phyloP scores from a whole-genome alignment of 2,888 invertebrate species.

The Agonopterix arenella region DNA sequence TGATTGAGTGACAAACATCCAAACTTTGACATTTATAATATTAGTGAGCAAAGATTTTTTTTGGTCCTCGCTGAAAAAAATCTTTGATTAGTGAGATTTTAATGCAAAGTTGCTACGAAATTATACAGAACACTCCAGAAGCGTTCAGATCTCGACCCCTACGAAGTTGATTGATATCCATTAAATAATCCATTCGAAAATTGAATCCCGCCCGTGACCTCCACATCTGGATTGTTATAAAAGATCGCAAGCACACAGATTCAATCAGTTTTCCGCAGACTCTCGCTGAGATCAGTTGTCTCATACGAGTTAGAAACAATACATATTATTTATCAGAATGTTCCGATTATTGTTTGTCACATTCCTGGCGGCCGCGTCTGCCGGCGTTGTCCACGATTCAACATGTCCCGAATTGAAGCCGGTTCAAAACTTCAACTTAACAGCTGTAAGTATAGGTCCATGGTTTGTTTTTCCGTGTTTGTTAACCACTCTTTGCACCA shows the following conservation, averaged over 20 bases:
- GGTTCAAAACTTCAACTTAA: slow-evolving; percentile 48
- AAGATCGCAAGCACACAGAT: slow-evolving; percentile 25
- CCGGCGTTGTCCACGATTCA: slow-evolving; percentile 42
- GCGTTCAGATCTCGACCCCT: slow-evolving; percentile 11
- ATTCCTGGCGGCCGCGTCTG: slow-evolving; percentile 40
- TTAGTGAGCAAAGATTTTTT: no score
- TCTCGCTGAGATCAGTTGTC: slow-evolving; percentile 18
- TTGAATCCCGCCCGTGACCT: slow-evolving; percentile 49
- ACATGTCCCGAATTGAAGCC: slow-evolving; percentile 48
- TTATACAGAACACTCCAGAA: slow-evolving; percentile 21
- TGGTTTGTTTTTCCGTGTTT: no score
- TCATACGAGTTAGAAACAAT: slow-evolving; percentile 13
- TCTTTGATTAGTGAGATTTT: no score
- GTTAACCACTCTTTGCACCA: no score
- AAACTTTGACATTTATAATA: no score
- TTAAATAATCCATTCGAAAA: slow-evolving; percentile 39
- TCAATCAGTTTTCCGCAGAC: slow-evolving; percentile 32
- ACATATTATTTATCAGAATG: slow-evolving; percentile 40
- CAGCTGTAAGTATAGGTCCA: slow-evolving; percentile 33
- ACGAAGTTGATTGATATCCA: slow-evolving; percentile 29
- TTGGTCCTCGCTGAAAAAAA: no score
- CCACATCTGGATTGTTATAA: slow-evolving; percentile 36
- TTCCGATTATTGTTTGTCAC: slow-evolving; percentile 33
- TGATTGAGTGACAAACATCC: no score
- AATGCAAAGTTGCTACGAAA: neutral